Evolutionary conservation across 2,113 vertebrate genomes (phyloP).

Genomic region (Dryoscopus gambensis): DNA sequence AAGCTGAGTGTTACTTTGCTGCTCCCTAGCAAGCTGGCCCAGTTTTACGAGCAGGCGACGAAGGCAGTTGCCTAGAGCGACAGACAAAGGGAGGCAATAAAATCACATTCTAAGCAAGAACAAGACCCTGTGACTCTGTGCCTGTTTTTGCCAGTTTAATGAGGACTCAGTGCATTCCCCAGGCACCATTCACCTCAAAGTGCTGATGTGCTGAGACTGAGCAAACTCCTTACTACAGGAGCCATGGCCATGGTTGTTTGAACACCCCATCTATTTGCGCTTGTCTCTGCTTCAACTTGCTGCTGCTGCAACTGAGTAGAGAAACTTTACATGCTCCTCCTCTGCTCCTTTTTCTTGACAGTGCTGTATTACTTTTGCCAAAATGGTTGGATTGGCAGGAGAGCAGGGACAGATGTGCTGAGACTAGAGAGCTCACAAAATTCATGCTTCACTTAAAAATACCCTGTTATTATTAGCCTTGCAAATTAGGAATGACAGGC

Average conservation of each 20-base stretch:
- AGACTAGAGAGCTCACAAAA: slow-evolving; percentile 25
- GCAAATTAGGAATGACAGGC: slow-evolving; percentile 45
- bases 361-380: background rate
- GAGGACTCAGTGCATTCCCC: background rate
- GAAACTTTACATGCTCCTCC: background rate
- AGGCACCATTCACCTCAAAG: background rate
- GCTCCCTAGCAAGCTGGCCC: slow-evolving; percentile 32
- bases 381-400: slow-evolving; percentile 27
- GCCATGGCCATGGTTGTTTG: background rate
- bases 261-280: background rate
- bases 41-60: background rate
- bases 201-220: background rate
- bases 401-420: slow-evolving; percentile 46
- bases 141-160: background rate
- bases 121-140: background rate
- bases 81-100: slow-evolving; percentile 34
- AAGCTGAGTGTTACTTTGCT: background rate
- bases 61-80: slow-evolving; percentile 29
- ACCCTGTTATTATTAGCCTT: slow-evolving; percentile 10
- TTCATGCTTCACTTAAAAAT: slow-evolving; percentile 31
- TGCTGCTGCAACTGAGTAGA: background rate
- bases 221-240: background rate
- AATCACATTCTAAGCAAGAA: slow-evolving; percentile 31
- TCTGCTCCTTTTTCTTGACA: background rate
- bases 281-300: background rate